Evolutionary conservation across 2,797 vertebrate genomes (phyloP), one percentile per base, ranked within the genome.

Genomic region (Pipistrellus pipistrellus): DNA sequence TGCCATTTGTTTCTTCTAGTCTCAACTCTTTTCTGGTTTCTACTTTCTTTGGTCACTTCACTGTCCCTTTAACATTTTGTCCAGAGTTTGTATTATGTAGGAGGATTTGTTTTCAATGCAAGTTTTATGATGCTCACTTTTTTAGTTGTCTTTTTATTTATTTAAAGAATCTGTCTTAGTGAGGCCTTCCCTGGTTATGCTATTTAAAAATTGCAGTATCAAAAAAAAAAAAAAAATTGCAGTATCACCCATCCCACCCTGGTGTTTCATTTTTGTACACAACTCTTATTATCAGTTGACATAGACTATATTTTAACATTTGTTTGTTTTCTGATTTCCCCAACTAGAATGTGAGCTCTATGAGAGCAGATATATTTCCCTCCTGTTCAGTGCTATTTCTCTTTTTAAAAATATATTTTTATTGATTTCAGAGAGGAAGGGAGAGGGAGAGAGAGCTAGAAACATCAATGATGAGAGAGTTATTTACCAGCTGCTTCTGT

Each of bases 251-350:
- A 59, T 44, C 13, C 9, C 11, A 55, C 77, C 38, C 17, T 59
- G 55, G 15, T 92, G 38, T 38, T 93, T 62, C 3, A 21, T 25
- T 68, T 95, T 83, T 85, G 11, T 87, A 13, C 41, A 53, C n/a
- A 64, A 3, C 8, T 62, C 30, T 88, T 94, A 73, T 2, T 27
- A 77, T 6, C 14, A 93, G n/a, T 27, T 95, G 15, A 72, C 48
- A 68, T 7, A 81, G 38, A 83, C 59, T 90, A 12, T 12, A 71
- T 88, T 93, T 95, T 68, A 94, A 73, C 1, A 14, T 88, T 87
- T 69, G 32, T 62, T 41, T 78, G 6, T 85, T 88, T 91, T 93
- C 57, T 59, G 32, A 55, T 75, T 93, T 89, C 4, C 30, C 21
- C 57, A 82, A 14, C n/a, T 92, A 68, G 8, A 88, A 76, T 38